A percentile compares a stretch with the other conserved stretches of the same genome.
Conservation (phyloP, 1,140 invertebrate species). For the Drosophila athabasca region DNA sequence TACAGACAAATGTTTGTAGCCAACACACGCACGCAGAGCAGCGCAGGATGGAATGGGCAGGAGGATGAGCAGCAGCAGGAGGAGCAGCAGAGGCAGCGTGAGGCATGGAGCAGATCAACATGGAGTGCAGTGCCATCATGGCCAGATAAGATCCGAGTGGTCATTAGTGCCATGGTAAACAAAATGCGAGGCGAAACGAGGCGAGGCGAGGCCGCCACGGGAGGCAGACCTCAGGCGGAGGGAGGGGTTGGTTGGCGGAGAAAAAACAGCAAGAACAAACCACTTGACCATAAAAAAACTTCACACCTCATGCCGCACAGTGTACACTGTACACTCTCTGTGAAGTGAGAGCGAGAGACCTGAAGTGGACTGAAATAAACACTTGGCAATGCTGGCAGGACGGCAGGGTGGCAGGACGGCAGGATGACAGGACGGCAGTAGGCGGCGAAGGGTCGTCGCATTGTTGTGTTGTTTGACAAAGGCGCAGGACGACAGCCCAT, state of each 20-base stretch:
- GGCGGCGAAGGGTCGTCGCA: slow-evolving; percentile 15
- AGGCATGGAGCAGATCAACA: slow-evolving; percentile 17
- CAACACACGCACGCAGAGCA: background rate
- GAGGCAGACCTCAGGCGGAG: background rate
- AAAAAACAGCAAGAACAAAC: slow-evolving; percentile 37
- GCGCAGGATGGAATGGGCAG: background rate
- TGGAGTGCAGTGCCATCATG: slow-evolving; percentile 20
- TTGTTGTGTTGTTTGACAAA: slow-evolving; percentile 68
- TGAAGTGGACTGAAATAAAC: slow-evolving; percentile 76
- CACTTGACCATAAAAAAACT: slow-evolving; percentile 82
- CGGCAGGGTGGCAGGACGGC: slow-evolving; percentile 7
- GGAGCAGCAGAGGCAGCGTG: background rate
- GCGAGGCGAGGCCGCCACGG: background rate
- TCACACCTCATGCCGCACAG: slow-evolving; percentile 58
- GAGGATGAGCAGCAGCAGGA: slow-evolving; percentile 10
- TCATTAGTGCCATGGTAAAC: slow-evolving; percentile 76
- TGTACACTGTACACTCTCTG: slow-evolving; percentile 49
- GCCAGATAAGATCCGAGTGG: slow-evolving; percentile 73
- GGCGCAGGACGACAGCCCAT: slow-evolving; percentile 28
- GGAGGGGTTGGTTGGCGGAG: slow-evolving; percentile 12
- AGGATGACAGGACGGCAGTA: slow-evolving; percentile 7
- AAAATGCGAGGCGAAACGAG: slow-evolving; percentile 29
- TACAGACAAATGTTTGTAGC: slow-evolving; percentile 26
- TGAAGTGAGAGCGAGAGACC: background rate
- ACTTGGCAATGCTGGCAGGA: slow-evolving; percentile 59